Base-by-base conservation (phyloP, 2,888 invertebrate genomes). In the Dastarcus helophoroides region DNA sequence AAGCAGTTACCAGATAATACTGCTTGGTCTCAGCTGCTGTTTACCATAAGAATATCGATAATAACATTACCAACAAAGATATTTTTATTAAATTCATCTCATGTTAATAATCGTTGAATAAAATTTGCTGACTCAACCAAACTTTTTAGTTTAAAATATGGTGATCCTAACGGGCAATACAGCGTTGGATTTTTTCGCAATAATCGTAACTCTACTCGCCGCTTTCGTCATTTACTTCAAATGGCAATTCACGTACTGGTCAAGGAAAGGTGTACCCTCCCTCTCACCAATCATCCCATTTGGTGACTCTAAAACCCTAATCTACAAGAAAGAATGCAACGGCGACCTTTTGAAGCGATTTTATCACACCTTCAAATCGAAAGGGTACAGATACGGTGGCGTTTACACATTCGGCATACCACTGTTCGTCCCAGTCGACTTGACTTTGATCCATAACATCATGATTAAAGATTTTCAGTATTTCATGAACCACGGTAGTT, bases 401-500 rank as follows among this genome's bases (percentile, higher is more conserved):
- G 14, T 26, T 15, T 38, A 36, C 24, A 9, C 17, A 7, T 28
- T 26, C 11, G 12, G 11, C 10, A 8, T 25, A 2, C 39, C 39
- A 6, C 9, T 21, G 3, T 35, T 35, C 8, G 12, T 39, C 7
- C 24, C 27, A 9, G 14, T 36, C 4, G 32, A 39, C 19, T 29
- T 24, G 7, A 29, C 32, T 9, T n/a, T 17, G 17, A 31, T 41
- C 15, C 42, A 40, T 24, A 59, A 62, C 24, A 55, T 76, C 12
- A 44, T 74, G 40, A 63, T 66, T 21, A 68, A 64, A 37, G 73
- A 75, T 41, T 76, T 72, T 37, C 56, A 54, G 3, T 57, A 68
- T 44, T 76, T 76, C 37, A 65, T 68, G 47, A 70, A 73, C 31
- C 68, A 73, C 23, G 74, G 73, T 0, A 53, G 68, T 12, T 69